These are phyloP conservation scores for Sepiola atlantica DNA, from an alignment of 2,888 invertebrate genomes.

Conservation along the genomic window DNA sequence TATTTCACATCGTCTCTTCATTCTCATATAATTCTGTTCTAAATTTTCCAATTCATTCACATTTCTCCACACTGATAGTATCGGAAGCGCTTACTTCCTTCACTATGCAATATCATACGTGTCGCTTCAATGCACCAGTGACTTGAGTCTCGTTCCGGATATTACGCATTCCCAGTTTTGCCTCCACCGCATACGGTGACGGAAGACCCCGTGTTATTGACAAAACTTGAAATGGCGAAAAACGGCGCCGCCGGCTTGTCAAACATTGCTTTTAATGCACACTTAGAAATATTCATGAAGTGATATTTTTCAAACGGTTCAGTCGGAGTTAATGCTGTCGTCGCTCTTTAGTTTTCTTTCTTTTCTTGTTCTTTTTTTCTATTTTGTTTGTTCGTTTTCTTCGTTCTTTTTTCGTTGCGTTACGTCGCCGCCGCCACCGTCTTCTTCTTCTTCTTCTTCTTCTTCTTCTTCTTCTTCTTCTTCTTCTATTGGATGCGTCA, in stretches of 20 bases:
- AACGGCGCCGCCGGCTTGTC: not conserved
- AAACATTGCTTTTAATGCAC: not conserved
- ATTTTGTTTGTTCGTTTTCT: too few relatives aligned
- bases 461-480: not conserved
- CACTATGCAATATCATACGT: constrained; percentile 32
- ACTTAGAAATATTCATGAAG: constrained; percentile 32
- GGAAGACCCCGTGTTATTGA: constrained; percentile 23
- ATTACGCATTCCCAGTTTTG: constrained; percentile 32
- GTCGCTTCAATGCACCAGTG: not conserved
- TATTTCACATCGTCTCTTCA: not conserved
- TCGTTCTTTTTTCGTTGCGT: not conserved
- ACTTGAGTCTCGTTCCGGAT: constrained; percentile 19
- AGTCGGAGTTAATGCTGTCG: not conserved
- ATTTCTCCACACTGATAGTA: not conserved
- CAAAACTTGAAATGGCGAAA: constrained; percentile 22
- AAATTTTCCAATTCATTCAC: constrained; percentile 8
- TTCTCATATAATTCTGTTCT: not conserved
- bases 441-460: not conserved
- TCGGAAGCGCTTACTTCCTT: not conserved
- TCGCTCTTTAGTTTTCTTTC: not conserved
- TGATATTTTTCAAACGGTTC: not conserved
- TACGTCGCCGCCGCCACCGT: not conserved
- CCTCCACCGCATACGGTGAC: constrained; percentile 32
- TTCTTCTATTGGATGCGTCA: not conserved
- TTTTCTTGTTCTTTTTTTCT: not conserved